phyloP scores from a whole-genome alignment of 2,113 vertebrate species.

The Sapayoa aenigma region DNA sequence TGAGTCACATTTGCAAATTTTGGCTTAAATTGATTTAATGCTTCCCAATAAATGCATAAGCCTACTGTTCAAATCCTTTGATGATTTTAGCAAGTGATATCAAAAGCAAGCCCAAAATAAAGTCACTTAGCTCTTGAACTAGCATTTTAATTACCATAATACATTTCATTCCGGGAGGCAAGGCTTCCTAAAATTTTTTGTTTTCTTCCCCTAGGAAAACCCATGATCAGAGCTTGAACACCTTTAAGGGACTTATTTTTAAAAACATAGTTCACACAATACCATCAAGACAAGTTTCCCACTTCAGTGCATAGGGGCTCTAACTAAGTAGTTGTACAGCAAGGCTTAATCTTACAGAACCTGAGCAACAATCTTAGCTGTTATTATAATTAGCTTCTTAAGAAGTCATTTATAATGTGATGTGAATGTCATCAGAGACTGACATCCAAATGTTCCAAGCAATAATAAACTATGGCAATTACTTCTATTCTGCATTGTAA shows the following conservation, averaged over 20 bases:
- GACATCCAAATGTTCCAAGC: background rate
- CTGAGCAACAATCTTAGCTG: background rate
- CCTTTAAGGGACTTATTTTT: background rate
- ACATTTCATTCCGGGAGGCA: background rate
- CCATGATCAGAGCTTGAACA: background rate
- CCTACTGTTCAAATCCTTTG: slow-evolving; percentile 20
- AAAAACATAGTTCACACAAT: background rate
- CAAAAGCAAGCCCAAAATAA: slow-evolving; percentile 48
- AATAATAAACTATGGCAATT: background rate
- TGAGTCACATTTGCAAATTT: slow-evolving; percentile 63
- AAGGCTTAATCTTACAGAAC: background rate
- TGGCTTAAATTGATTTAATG: slow-evolving; percentile 50
- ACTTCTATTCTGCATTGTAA: background rate
- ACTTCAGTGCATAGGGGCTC: background rate
- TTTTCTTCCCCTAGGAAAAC: background rate
- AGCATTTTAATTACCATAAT: background rate
- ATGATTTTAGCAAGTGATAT: slow-evolving; percentile 29
- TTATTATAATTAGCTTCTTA: background rate
- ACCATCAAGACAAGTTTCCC: background rate
- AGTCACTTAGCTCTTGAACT: slow-evolving; percentile 1
- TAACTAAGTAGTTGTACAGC: background rate
- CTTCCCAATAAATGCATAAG: slow-evolving; percentile 27
- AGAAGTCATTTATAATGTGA: background rate
- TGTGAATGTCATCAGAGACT: background rate
- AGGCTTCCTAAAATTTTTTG: background rate